Conservation (phyloP, 2,797 vertebrate species). For the Gastrophryne carolinensis region DNA sequence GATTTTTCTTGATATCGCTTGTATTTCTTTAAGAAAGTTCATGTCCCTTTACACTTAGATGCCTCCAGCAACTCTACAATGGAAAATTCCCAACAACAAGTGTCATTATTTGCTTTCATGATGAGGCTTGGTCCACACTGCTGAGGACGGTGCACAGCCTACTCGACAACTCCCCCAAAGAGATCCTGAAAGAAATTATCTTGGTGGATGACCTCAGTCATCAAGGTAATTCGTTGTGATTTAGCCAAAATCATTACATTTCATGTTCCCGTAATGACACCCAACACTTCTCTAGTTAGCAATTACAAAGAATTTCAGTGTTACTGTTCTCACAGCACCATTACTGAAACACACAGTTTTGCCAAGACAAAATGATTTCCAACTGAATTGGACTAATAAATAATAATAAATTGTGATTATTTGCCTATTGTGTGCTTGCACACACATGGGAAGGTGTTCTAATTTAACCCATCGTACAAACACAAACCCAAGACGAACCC, state of each 20-base stretch:
- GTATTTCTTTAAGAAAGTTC: not conserved
- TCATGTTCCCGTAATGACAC: not conserved
- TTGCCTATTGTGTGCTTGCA: too few species aligned
- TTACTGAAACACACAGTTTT: not conserved
- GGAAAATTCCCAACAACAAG: constrained; percentile 76
- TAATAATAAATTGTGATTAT: too few species aligned
- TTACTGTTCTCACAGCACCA: not conserved
- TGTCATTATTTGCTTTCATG: constrained; percentile 81
- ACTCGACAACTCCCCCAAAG: constrained; percentile 73
- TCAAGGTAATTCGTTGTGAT: constrained; percentile 65
- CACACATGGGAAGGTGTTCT: too few species aligned
- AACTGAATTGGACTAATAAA: too few species aligned
- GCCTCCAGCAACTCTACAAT: constrained; percentile 69
- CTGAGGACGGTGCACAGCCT: constrained; percentile 84
- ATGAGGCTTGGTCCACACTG: constrained; percentile 82
- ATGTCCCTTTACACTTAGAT: constrained; percentile 66
- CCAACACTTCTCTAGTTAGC: not conserved
- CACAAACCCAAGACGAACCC: too few species aligned
- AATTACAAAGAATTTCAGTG: not conserved
- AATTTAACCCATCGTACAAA: too few species aligned
- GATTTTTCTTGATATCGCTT: too few species aligned
- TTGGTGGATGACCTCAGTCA: constrained; percentile 84
- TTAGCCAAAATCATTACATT: not conserved
- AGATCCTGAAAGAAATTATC: constrained; percentile 77
- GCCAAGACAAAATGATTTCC: not conserved